Evolutionary conservation across 2,113 vertebrate genomes (phyloP).

Genomic region (Coreoperca whiteheadi): DNA sequence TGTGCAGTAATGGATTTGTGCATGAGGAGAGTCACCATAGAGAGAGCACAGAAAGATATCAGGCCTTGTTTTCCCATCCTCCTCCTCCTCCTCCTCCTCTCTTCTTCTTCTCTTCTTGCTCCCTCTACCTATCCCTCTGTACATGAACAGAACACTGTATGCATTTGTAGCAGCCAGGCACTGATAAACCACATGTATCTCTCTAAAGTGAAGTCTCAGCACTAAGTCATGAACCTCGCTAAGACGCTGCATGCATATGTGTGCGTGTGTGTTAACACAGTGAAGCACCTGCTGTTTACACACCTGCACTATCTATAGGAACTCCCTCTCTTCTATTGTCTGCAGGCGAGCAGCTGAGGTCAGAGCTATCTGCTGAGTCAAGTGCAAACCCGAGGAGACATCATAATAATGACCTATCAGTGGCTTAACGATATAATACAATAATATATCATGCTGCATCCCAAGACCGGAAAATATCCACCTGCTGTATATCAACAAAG

Average conservation of each 20-base stretch:
- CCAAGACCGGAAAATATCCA: slow-evolving; percentile 12
- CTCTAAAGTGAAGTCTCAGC: slow-evolving; percentile 82
- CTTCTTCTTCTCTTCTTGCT: slow-evolving; percentile 3
- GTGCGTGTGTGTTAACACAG: slow-evolving; percentile 29
- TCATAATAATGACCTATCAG: slow-evolving; percentile 54
- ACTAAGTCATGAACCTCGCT: slow-evolving; percentile 64
- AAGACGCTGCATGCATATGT: slow-evolving; percentile 2
- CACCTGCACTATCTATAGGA: slow-evolving; percentile 75
- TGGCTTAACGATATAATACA: slow-evolving; percentile 41
- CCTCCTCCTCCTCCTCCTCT: background rate
- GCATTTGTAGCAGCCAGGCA: slow-evolving; percentile 44
- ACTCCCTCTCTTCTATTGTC: slow-evolving; percentile 59
- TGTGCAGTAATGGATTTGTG: slow-evolving; percentile 52
- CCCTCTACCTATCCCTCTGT: slow-evolving; percentile 6
- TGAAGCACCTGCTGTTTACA: slow-evolving; percentile 73
- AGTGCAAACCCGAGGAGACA: slow-evolving; percentile 46
- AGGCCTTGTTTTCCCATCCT: slow-evolving; percentile 18
- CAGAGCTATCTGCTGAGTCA: slow-evolving; percentile 72
- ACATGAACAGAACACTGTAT: slow-evolving; percentile 49
- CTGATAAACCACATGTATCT: slow-evolving; percentile 74
- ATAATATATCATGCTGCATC: slow-evolving; percentile 32
- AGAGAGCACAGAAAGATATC: slow-evolving; percentile 21
- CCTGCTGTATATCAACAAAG: background rate
- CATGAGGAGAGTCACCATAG: slow-evolving; percentile 18
- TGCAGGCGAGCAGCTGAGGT: slow-evolving; percentile 69